These are phyloP conservation scores for Troilus luridus DNA, from an alignment of 2,888 invertebrate species.

Conservation along the genomic window DNA sequence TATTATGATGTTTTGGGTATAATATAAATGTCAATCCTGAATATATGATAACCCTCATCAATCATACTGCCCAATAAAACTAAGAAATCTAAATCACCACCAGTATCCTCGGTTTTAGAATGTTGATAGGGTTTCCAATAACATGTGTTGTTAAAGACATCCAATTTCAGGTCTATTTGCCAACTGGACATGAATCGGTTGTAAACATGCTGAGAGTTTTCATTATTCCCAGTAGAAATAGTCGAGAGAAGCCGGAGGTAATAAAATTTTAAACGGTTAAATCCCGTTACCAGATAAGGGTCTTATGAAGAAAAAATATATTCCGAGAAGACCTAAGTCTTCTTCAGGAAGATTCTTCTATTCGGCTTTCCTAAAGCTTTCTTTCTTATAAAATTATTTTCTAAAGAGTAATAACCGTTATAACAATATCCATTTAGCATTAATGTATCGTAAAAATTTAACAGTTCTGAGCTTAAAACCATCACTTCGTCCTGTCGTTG, in stretches of 20 bases:
- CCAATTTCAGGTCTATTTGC: conserved; percentile 16
- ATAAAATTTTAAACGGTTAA: conserved; percentile 24
- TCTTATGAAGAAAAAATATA: background rate
- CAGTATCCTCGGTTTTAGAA: background rate
- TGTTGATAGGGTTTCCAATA: background rate
- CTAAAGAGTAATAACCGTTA: too few relatives aligned
- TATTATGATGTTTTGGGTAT: too few relatives aligned
- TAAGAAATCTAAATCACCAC: background rate
- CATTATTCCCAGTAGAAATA: background rate
- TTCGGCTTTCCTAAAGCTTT: background rate
- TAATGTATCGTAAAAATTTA: too few relatives aligned
- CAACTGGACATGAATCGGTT: background rate
- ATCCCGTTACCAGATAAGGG: background rate
- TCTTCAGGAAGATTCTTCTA: background rate
- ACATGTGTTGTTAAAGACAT: background rate
- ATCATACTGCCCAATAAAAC: too few relatives aligned
- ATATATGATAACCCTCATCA: too few relatives aligned
- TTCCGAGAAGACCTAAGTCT: background rate
- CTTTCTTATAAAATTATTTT: too few relatives aligned
- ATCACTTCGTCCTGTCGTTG: too few relatives aligned
- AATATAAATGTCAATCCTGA: too few relatives aligned
- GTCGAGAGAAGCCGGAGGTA: background rate
- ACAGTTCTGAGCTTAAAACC: too few relatives aligned
- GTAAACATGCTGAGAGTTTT: background rate
- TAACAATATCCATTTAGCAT: too few relatives aligned